Percentiles rank a stretch among this genome's conserved stretches.
These are phyloP conservation scores for Lutjanus campechanus DNA, from an alignment of 2,797 vertebrate species.

Conservation along the genomic window DNA sequence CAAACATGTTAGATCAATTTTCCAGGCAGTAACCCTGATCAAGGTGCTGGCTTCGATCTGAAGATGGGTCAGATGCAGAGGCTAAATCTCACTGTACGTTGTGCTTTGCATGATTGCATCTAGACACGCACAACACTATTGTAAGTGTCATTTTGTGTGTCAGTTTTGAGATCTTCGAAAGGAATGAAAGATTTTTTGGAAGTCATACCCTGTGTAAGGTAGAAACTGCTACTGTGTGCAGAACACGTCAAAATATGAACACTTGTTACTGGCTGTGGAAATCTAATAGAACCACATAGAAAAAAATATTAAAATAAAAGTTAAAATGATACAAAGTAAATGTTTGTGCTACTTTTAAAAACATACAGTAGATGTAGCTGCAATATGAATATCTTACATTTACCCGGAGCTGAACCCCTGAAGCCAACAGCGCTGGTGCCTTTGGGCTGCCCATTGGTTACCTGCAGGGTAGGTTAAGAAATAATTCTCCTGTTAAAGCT, in stretches of 20 bases:
- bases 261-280: neutral
- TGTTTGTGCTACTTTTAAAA: neutral
- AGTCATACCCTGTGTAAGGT: too few species aligned
- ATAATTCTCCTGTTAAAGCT: slow-evolving; percentile 1
- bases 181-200: neutral
- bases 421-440: neutral
- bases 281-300: neutral
- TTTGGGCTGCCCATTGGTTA: too few species aligned
- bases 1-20: too few species aligned
- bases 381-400: neutral
- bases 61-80: too few species aligned
- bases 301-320: neutral
- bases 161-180: neutral
- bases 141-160: too few species aligned
- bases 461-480: neutral
- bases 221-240: too few species aligned
- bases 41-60: too few species aligned
- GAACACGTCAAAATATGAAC: too few species aligned
- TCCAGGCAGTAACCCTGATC: too few species aligned
- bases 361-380: neutral
- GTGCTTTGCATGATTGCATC: too few species aligned
- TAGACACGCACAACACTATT: neutral
- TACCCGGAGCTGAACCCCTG: neutral
- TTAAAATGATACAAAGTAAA: neutral
- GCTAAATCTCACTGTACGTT: too few species aligned